phyloP scores from a whole-genome alignment of 64 coral and sea anemone genomes.

The Stichodactyla helianthus region DNA sequence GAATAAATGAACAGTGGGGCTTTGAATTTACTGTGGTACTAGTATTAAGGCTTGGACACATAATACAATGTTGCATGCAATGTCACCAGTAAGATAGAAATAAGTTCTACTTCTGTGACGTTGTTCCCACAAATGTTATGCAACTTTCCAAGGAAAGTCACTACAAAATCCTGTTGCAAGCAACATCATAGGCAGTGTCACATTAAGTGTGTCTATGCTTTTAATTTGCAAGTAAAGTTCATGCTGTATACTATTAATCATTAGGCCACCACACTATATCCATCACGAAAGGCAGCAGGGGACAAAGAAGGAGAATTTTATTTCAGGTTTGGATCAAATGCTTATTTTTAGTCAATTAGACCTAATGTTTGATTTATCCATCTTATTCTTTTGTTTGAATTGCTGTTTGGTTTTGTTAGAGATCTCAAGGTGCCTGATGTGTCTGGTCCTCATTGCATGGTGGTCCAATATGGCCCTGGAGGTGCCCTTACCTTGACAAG shows the following conservation, averaged over 20 bases:
- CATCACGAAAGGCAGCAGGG: constrained; percentile 44
- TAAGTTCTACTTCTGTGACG: no score
- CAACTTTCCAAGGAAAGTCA: no score
- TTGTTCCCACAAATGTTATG: no score
- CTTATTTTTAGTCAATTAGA: not conserved
- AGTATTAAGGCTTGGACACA: no score
- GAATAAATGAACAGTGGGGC: no score
- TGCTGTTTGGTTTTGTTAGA: constrained; percentile 21
- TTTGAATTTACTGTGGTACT: no score
- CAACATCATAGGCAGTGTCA: no score
- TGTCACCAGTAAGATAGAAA: no score
- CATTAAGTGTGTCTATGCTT: not conserved
- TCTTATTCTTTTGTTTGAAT: not conserved
- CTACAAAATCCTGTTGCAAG: no score
- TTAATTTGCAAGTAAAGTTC: not conserved
- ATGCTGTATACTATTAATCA: not conserved
- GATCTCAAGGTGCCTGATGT: constrained; percentile 89
- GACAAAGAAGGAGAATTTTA: constrained; percentile 77
- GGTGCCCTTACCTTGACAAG: constrained; percentile 43
- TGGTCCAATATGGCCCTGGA: constrained; percentile 70
- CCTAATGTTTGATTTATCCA: not conserved
- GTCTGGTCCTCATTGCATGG: constrained; percentile 73
- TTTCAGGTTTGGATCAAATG: constrained; percentile 58
- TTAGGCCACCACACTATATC: constrained; percentile 87
- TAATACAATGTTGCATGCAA: no score